These are phyloP conservation scores for Cisticola juncidis DNA, from an alignment of 2,113 vertebrate genomes.

Conservation along the genomic window DNA sequence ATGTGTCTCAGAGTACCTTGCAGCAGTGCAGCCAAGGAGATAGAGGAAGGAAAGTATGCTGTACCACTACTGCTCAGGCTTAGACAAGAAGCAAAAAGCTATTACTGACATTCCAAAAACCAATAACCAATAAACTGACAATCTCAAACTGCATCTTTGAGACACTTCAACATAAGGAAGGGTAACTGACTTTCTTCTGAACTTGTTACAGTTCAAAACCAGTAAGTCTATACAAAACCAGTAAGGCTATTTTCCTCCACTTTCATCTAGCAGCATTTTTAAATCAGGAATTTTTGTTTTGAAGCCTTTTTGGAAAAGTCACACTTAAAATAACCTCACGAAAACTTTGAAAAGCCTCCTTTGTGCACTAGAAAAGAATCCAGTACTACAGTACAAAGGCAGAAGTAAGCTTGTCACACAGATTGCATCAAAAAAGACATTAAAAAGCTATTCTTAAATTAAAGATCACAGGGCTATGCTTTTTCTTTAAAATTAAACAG, in stretches of 20 bases:
- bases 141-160: background rate
- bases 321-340: background rate
- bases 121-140: background rate
- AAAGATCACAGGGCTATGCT: background rate
- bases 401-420: background rate
- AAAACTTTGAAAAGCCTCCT: background rate
- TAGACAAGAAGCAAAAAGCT: background rate
- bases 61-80: background rate
- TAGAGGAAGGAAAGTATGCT: background rate
- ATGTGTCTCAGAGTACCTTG: background rate
- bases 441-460: background rate
- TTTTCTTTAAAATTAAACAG: background rate
- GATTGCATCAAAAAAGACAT: background rate
- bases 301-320: background rate
- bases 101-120: background rate
- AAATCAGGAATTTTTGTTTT: background rate
- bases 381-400: background rate
- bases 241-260: background rate
- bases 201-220: background rate
- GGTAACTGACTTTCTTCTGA: background rate
- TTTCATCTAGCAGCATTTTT: background rate
- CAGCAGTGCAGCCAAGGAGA: background rate
- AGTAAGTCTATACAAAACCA: background rate
- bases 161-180: background rate
- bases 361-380: background rate